Conservation (phyloP, 2,113 vertebrate species). For the Motacilla tschutschensis region DNA sequence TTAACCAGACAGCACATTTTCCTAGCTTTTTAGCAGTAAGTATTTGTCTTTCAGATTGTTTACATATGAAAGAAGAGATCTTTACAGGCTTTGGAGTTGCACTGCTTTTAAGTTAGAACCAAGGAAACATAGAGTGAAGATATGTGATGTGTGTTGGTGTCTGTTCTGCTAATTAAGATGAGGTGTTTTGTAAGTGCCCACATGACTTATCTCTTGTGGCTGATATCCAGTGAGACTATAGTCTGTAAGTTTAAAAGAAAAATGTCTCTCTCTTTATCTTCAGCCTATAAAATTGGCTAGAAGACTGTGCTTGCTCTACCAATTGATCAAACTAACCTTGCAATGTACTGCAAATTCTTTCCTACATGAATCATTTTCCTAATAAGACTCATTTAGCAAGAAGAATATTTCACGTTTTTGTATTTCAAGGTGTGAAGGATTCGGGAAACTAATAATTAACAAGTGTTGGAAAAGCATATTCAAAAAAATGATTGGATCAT, state of each 20-base stretch:
- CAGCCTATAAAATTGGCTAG: constrained; percentile 25
- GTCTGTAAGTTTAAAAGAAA: constrained; percentile 20
- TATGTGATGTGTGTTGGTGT: neutral
- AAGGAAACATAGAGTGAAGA: neutral
- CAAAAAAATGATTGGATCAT: neutral
- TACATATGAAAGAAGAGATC: neutral
- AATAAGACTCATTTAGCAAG: neutral
- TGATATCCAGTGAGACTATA: neutral
- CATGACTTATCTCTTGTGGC: constrained; percentile 11
- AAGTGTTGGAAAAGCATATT: neutral
- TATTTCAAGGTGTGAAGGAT: neutral
- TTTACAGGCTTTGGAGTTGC: neutral
- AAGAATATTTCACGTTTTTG: neutral
- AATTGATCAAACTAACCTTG: constrained; percentile 34
- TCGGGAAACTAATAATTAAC: neutral
- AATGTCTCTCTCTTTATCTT: constrained; percentile 4
- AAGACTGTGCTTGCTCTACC: neutral
- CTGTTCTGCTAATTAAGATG: neutral
- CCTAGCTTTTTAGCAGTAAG: neutral
- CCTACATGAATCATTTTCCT: neutral
- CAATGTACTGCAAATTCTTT: neutral
- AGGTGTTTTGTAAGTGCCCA: neutral
- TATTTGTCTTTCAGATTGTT: neutral
- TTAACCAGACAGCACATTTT: neutral
- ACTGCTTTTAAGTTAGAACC: neutral